A percentile compares a stretch with the other conserved stretches of the same genome.
These are phyloP conservation scores for Ageneiosus marmoratus DNA, from an alignment of 2,113 vertebrate species.

Conservation along the genomic window DNA sequence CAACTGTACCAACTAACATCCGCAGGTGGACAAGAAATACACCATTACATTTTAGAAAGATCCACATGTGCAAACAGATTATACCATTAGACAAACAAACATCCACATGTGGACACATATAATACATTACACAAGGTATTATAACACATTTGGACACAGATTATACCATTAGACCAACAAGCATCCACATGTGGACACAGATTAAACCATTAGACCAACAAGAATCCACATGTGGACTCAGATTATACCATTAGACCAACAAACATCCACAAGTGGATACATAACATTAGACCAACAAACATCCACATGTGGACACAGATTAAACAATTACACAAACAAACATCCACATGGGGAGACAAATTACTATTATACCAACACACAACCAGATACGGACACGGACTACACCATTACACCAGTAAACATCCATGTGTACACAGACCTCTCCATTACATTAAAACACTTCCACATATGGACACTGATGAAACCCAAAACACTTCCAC, in stretches of 20 bases:
- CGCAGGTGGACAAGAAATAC: background rate
- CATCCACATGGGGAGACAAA: background rate
- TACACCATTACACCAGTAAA: background rate
- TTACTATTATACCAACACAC: background rate
- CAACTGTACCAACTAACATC: background rate
- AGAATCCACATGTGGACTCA: background rate
- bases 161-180: background rate
- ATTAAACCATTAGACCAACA: background rate
- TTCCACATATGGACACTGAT: background rate
- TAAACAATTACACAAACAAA: background rate
- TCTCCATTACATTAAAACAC: background rate
- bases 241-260: background rate
- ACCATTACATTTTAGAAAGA: background rate
- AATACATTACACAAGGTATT: background rate
- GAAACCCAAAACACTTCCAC: background rate
- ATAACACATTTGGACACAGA: background rate
- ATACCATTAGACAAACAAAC: background rate
- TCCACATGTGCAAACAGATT: background rate
- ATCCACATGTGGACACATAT: too few relatives aligned
- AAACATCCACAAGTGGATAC: background rate
- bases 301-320: background rate
- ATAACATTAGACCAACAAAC: background rate
- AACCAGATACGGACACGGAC: background rate
- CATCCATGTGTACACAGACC: background rate
- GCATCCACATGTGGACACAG: background rate